Evolutionary conservation across 1,140 invertebrate genomes (phyloP), one percentile per base, ranked within the genome.

Genomic region (Homalodisca vitripennis): DNA sequence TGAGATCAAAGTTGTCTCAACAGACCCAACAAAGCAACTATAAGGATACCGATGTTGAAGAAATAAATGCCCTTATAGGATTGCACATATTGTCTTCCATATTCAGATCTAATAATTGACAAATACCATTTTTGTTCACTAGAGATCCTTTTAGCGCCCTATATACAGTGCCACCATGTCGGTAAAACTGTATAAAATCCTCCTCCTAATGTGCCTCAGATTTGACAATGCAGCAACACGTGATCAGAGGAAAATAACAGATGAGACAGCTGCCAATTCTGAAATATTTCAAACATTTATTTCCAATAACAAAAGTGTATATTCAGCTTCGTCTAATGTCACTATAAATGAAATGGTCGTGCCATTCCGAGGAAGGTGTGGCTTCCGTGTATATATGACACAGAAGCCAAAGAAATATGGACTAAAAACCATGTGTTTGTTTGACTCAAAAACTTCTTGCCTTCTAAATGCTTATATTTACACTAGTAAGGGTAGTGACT

Each of bases 381-480:
- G 10, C 22, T 53, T 53, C 48, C 6, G 22, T 3, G 48, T 53
- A 6, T 53, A 53, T 24, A 53, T 53, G 48, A 6, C 48, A 13
- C 6, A 53, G 48, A 53, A 53, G 22, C 22, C 48, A 13, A 13
- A 24, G 20, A 53, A 53, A 22, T 53, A 53, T 53, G 48, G 48
- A 24, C 6, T 53, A 12, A 53, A 53, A 24, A 24, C 20, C 22
- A n/a, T 53, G 22, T 53, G 48, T 22, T 53, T 48, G 24, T 13
- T n/a, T 24, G 34, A 66, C 26, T 27, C 47, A n/a, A 66, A 48
- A 46, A 41, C 34, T 24, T 48, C 47, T 48, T 66, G 48, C 17
- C 34, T 66, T 48, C 24, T 17, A n/a, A 48, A 48, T 66, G 34
- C 27, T 26, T 66, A 66, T 48, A 46, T 66, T 30, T 46, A 66